These are phyloP conservation scores for Argopecten irradians DNA, from an alignment of 1,140 invertebrate genomes.

Conservation along the genomic window DNA sequence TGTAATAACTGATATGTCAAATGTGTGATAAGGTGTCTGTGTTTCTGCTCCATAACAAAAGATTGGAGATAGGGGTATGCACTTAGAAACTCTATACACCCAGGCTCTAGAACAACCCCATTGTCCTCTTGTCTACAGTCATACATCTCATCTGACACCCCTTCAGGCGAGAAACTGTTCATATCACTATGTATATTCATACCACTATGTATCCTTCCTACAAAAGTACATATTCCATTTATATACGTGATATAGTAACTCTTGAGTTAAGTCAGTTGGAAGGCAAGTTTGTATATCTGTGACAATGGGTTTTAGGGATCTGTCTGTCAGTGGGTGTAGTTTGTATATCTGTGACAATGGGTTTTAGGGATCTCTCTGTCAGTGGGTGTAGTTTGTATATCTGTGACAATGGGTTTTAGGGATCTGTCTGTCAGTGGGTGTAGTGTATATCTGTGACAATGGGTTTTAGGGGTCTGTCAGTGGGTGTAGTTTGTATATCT, in stretches of 20 bases:
- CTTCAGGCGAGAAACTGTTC: background rate
- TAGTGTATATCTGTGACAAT: too few species aligned
- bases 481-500: too few species aligned
- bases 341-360: too few species aligned
- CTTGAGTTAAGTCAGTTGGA: background rate
- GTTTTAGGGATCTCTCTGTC: too few species aligned
- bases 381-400: too few species aligned
- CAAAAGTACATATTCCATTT: background rate
- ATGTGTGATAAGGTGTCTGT: background rate
- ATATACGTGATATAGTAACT: background rate
- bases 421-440: too few species aligned
- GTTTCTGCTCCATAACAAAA: conserved; percentile 5
- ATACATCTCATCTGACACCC: background rate
- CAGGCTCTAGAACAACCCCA: background rate
- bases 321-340: too few species aligned
- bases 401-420: too few species aligned
- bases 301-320: too few species aligned
- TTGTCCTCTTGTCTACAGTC: background rate
- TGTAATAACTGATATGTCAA: background rate
- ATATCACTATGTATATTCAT: background rate
- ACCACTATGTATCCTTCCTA: background rate
- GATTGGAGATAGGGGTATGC: conserved; percentile 14
- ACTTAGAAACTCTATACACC: conserved; percentile 6
- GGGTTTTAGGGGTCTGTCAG: too few species aligned
- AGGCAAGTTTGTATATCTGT: too few species aligned